These are phyloP conservation scores for Allacma fusca DNA, from an alignment of 2,888 invertebrate genomes.

Conservation along the genomic window DNA sequence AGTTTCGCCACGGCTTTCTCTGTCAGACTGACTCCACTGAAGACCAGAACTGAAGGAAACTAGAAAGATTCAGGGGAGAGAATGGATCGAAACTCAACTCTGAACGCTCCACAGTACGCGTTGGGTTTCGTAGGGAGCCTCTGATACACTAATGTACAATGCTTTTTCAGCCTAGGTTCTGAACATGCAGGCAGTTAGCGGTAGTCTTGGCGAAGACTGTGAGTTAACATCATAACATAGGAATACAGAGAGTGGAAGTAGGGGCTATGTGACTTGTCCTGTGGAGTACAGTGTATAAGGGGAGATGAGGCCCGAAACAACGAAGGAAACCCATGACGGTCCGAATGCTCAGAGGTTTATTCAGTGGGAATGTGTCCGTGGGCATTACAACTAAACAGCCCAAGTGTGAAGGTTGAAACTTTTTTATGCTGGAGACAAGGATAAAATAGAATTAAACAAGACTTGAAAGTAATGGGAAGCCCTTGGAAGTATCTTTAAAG, in stretches of 20 bases:
- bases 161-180: slow-evolving; percentile 7
- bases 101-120: neutral
- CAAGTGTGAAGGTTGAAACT: slow-evolving; percentile 21
- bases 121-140: neutral
- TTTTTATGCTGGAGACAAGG: slow-evolving; percentile 21
- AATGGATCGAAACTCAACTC: slow-evolving; percentile 24
- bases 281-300: neutral
- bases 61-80: slow-evolving; percentile 28
- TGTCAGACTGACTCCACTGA: slow-evolving; percentile 54
- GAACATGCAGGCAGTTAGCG: neutral
- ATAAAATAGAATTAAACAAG: slow-evolving; percentile 28
- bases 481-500: slow-evolving; percentile 5
- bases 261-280: slow-evolving; percentile 5
- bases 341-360: neutral
- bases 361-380: slow-evolving; percentile 19
- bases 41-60: slow-evolving; percentile 45
- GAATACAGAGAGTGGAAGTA: neutral
- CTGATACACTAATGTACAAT: slow-evolving; percentile 1
- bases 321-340: neutral
- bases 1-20: slow-evolving; percentile 53
- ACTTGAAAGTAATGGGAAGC: slow-evolving; percentile 20
- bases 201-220: too few species aligned
- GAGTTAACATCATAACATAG: neutral
- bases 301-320: neutral
- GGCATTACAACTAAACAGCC: slow-evolving; percentile 14